Base-by-base conservation (phyloP, 2,888 invertebrate genomes). In the Caenorhabditis angaria region DNA sequence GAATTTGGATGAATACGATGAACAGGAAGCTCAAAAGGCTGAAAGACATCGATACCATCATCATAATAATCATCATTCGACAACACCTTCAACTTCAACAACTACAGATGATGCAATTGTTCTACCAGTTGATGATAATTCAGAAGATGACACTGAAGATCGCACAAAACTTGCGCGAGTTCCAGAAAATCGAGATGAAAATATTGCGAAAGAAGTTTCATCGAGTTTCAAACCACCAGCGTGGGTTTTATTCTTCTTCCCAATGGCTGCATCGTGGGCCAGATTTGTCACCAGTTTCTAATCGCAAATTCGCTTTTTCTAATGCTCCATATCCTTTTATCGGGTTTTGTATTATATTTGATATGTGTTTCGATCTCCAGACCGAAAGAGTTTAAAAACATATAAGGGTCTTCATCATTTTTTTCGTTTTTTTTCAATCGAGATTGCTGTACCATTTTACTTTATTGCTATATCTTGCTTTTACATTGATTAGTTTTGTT, bases 231-330 rank as follows among this genome's bases (percentile, higher is more conserved):
- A 69, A 32, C 79, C 77, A 22, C 79, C 79, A 24, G 60, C 74
- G 35, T 76, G 69, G 62, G 62, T 80, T n/a, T 65, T 80, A 12
- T 64, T 80, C 41, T 62, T 77, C 51, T 71, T 80, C 57, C 77
- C 79, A 56, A 80, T 80, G 79, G 79, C 79, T 27, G 73, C 77
- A 10, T 80, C 79, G 5, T 76, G 72, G 73, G 77, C 77, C 28
- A 61, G 77, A 41, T 65, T 80, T 61, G 69, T 76, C 64, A 60
- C 67, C 53, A 60, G 65, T 35, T 69, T 76, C 58, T 76, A 61
- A 70, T 2, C 4, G 2, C 5, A 6, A 22, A 3, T 4, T 22
- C 14, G 18, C 28, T 32, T 47, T 20, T 57, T 51, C 18, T 14
- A 22, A 14, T 50, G 27, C 18, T 29, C 27, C 24, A 51, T 51